A percentile compares a stretch with the other conserved stretches of the same genome.
phyloP scores from a whole-genome alignment of 2,113 vertebrate genomes.

The Oxyura jamaicensis region DNA sequence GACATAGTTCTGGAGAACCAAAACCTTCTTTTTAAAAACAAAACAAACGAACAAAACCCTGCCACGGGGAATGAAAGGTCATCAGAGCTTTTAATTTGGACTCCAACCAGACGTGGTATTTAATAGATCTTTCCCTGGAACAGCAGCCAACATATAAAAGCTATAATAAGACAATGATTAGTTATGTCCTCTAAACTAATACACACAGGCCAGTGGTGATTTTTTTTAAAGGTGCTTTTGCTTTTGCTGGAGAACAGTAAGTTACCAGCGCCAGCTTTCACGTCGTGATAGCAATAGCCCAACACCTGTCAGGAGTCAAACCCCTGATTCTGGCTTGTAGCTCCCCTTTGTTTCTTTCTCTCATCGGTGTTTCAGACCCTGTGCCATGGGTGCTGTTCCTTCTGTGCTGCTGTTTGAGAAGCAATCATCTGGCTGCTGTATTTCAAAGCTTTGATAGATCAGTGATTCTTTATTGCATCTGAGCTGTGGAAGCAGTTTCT shows the following conservation, averaged over 20 bases:
- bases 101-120: not conserved
- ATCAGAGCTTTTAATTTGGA: conserved; percentile 44
- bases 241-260: not conserved
- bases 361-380: not conserved
- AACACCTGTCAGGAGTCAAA: not conserved
- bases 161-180: not conserved
- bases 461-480: not conserved
- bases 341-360: not conserved
- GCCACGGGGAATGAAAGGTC: not conserved
- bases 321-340: not conserved
- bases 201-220: rapidly evolving
- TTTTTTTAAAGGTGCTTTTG: not conserved
- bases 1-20: not conserved
- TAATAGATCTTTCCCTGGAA: conserved; percentile 9
- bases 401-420: not conserved
- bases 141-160: conserved; percentile 19
- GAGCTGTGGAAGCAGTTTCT: not conserved
- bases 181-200: not conserved
- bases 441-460: not conserved
- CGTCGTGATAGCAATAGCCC: not conserved
- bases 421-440: not conserved
- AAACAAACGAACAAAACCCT: not conserved
- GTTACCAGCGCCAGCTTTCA: not conserved
- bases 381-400: not conserved
- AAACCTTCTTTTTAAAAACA: not conserved